Base-by-base conservation (phyloP, 2,797 vertebrate species). In the Emys orbicularis region DNA sequence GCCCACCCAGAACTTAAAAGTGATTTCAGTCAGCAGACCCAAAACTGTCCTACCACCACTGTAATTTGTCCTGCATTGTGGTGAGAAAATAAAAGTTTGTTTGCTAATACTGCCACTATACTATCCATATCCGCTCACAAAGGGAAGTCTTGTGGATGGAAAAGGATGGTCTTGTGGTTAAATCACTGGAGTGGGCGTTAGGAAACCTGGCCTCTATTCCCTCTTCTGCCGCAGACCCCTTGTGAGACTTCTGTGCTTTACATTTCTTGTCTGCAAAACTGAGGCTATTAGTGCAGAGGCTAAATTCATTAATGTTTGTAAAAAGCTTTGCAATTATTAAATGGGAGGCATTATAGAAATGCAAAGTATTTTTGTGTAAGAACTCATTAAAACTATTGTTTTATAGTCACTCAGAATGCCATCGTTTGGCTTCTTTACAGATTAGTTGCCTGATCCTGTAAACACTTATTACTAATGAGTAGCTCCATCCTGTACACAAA, bases 201-300 rank as follows among this genome's bases (percentile, higher is more conserved):
- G 76, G 49, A 93, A 91, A 91, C 93, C 79, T 53, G 41, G 86
- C 74, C 94, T 97, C 89, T 85, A 96, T 80, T 84, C 81, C 61
- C 54, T 59, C 53, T 53, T 86, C 93, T 93, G 79, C 54, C 83
- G 85, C 47, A 87, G 93, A 94, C 65, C 95, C 50, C 49, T 79
- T 96, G 90, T 72, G 92, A 57, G 89, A 61, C 86, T n/a, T 84
- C 72, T 91, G 81, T 79, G 25, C 76, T 72, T 95, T 95, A 88
- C 81, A 89, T 65, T 86, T 93, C 92, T 92, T 19, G 87, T 79
- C 89, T 59, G 5, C 49, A 93, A 84, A 79, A 54, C 72, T 57
- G 74, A 76, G 8, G 16, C 61, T 68, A 95, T 86, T 93, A 94
- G 95, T 72, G 57, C 86, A 72, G 76, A 93, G 86, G 91, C 79